phyloP scores from a whole-genome alignment of 2,888 invertebrate species.

The Diabrotica balteata region DNA sequence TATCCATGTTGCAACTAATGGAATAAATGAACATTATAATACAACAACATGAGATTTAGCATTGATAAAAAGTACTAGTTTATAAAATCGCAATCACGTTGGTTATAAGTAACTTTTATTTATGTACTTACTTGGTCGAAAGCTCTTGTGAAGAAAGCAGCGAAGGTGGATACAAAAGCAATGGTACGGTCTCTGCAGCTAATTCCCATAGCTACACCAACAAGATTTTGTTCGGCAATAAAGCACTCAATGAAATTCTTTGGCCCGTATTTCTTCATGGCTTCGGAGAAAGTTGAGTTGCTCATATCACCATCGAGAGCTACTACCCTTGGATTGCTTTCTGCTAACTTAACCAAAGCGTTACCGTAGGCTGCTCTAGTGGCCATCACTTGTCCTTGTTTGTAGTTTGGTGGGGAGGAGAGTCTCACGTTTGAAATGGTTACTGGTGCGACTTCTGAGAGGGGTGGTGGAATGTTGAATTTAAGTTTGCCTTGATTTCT shows the following conservation, averaged over 20 bases:
- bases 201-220: conserved; percentile 93
- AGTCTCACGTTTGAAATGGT: conserved; percentile 75
- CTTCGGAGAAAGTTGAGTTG: conserved; percentile 96
- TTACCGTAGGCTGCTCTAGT: conserved; percentile 94
- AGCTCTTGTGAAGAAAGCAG: conserved; percentile 94
- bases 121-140: conserved; percentile 80
- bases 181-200: conserved; percentile 92
- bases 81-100: too few species aligned
- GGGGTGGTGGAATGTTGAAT: conserved; percentile 65
- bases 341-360: conserved; percentile 86
- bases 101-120: too few species aligned
- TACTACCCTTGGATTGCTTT: conserved; percentile 79
- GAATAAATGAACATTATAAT: too few species aligned
- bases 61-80: too few species aligned
- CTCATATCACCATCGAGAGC: conserved; percentile 97
- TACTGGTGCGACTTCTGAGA: conserved; percentile 72
- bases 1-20: too few species aligned
- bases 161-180: conserved; percentile 95
- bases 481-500: conserved; percentile 72
- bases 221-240: conserved; percentile 98
- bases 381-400: conserved; percentile 77
- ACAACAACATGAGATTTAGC: too few species aligned
- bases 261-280: conserved; percentile 76
- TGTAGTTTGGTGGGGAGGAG: conserved; percentile 82
- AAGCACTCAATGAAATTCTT: conserved; percentile 93